Conservation (phyloP, 2,113 vertebrate genomes). For the Engystomops pustulosus region DNA sequence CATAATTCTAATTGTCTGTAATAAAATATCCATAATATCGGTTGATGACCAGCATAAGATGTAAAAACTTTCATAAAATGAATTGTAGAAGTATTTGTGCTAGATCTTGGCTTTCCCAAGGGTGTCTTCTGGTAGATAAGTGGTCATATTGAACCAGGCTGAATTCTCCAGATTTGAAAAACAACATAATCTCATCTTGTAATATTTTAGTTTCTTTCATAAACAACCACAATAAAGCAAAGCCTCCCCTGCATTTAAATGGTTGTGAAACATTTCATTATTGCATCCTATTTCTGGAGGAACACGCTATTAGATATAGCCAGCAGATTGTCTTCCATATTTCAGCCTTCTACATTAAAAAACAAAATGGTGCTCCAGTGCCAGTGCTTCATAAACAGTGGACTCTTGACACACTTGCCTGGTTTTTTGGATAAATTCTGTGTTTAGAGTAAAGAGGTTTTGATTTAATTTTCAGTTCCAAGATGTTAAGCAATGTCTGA, state of each 20-base stretch:
- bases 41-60: not conserved
- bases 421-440: conserved; percentile 34
- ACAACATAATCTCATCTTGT: not conserved
- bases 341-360: conserved; percentile 31
- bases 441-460: conserved; percentile 27
- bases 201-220: conserved; percentile 15
- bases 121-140: not conserved
- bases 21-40: not conserved
- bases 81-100: not conserved
- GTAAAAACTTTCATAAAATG: not conserved
- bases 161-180: not conserved
- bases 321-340: conserved; percentile 46
- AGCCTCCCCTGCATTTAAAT: conserved; percentile 30
- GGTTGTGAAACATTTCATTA: conserved; percentile 39
- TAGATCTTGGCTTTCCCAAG: not conserved
- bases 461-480: conserved; percentile 42
- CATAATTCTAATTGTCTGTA: not conserved
- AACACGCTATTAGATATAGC: conserved; percentile 27
- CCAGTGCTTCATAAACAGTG: conserved; percentile 42
- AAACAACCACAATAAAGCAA: conserved; percentile 12
- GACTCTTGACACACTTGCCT: conserved; percentile 47
- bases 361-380: conserved; percentile 21
- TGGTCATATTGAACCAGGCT: not conserved
- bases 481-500: conserved; percentile 44
- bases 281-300: not conserved